These are phyloP conservation scores for Brachynemurus nebulosus DNA, from an alignment of 2,888 invertebrate species.

Conservation along the genomic window DNA sequence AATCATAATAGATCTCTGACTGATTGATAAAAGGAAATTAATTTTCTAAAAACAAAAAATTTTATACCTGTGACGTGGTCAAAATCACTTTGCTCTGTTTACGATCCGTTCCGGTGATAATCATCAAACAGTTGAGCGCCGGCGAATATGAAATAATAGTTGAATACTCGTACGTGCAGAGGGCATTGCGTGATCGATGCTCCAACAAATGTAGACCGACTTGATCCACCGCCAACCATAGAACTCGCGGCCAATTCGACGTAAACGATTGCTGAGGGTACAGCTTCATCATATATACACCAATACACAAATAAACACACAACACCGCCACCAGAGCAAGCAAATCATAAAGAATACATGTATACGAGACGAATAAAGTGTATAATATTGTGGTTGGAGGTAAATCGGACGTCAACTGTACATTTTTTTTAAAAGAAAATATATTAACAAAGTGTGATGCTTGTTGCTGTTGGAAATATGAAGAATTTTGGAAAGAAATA, in stretches of 20 bases:
- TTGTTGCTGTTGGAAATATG: too few relatives aligned
- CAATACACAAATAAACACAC: constrained; percentile 9
- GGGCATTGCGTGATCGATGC: constrained; percentile 71
- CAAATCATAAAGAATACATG: constrained; percentile 4
- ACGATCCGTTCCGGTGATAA: constrained; percentile 78
- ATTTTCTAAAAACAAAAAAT: constrained; percentile 3
- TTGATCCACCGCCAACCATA: constrained; percentile 90
- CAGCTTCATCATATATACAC: constrained; percentile 11
- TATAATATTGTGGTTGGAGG: not conserved
- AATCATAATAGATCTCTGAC: too few relatives aligned
- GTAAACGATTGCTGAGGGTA: constrained; percentile 76
- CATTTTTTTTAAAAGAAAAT: too few relatives aligned
- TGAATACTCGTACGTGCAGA: constrained; percentile 83
- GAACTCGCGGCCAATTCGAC: constrained; percentile 84
- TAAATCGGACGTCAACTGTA: too few relatives aligned
- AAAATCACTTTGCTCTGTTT: constrained; percentile 91
- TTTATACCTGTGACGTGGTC: constrained; percentile 70
- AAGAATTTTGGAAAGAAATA: too few relatives aligned
- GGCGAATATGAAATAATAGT: constrained; percentile 85
- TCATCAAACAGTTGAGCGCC: constrained; percentile 82
- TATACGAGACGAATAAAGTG: constrained; percentile 4
- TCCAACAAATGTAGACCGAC: constrained; percentile 81
- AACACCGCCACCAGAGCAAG: constrained; percentile 11
- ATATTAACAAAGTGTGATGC: too few relatives aligned
- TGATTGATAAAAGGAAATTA: too few relatives aligned